These are phyloP conservation scores for Dendroctonus ponderosae DNA, from an alignment of 1,140 invertebrate genomes.

Conservation along the genomic window DNA sequence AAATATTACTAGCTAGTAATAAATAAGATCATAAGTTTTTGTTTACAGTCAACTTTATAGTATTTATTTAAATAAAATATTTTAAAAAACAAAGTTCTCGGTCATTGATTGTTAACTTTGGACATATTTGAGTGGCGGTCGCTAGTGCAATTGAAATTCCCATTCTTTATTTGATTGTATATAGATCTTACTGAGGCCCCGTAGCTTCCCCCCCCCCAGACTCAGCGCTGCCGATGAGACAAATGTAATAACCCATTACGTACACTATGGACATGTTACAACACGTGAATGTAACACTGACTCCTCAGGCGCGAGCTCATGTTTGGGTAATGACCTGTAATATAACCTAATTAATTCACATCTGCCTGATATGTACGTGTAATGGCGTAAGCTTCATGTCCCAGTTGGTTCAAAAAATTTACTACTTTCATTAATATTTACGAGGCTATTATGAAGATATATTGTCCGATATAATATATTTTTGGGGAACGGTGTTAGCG, in stretches of 20 bases:
- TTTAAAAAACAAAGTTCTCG: too few species aligned
- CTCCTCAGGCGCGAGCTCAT: conserved; percentile 7
- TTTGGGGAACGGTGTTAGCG: not conserved
- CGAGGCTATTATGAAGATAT: conserved; percentile 21
- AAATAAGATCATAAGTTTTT: too few species aligned
- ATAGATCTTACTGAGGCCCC: too few species aligned
- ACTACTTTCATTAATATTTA: conserved; percentile 28
- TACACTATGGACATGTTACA: conserved; percentile 16
- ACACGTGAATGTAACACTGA: conserved; percentile 12
- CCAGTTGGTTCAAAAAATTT: conserved; percentile 24
- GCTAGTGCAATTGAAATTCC: too few species aligned
- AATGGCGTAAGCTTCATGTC: conserved; percentile 20
- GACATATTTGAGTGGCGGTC: too few species aligned
- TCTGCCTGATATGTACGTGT: conserved; percentile 32
- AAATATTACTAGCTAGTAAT: too few species aligned
- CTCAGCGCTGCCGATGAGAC: conserved; percentile 1
- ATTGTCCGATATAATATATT: conserved; percentile 16
- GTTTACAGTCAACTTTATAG: too few species aligned
- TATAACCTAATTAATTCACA: conserved; percentile 36
- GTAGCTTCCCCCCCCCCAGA: too few species aligned
- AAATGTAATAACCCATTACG: conserved; percentile 15
- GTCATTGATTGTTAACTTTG: too few species aligned
- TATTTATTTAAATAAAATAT: too few species aligned
- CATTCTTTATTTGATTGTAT: too few species aligned
- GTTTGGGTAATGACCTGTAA: conserved; percentile 32